Evolutionary conservation across 2,113 vertebrate genomes (phyloP).

Genomic region (Varanus salvator): DNA sequence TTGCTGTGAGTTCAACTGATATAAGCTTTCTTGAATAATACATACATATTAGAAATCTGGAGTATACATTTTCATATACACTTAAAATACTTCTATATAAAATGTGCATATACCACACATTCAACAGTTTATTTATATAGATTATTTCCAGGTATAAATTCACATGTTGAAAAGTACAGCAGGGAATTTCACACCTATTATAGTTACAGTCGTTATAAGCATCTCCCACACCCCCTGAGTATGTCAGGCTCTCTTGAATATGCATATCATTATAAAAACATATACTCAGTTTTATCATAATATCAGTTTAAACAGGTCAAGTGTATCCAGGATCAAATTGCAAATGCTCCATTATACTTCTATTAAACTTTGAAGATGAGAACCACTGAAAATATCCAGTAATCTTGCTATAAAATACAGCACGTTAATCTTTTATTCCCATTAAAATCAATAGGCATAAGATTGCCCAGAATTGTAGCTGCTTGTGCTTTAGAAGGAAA

Average conservation of each 20-base stretch:
- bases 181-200: neutral
- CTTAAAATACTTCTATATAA: neutral
- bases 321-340: conserved; percentile 59
- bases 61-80: neutral
- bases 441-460: neutral
- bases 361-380: conserved; percentile 40
- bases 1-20: neutral
- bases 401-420: conserved; percentile 64
- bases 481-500: conserved; percentile 27
- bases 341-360: conserved; percentile 64
- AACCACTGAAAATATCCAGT: conserved; percentile 39
- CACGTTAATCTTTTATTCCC: neutral
- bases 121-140: neutral
- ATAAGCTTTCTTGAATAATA: too few relatives aligned
- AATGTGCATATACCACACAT: neutral
- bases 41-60: neutral
- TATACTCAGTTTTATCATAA: conserved; percentile 57
- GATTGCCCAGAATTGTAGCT: neutral
- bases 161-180: neutral
- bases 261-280: conserved; percentile 45
- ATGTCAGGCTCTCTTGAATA: conserved; percentile 35
- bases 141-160: neutral
- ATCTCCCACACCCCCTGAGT: conserved; percentile 28
- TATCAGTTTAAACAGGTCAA: conserved; percentile 61
- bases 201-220: conserved; percentile 35